A percentile compares a stretch with the other conserved stretches of the same genome.
Evolutionary conservation across 92 coral and sea anemone genomes (phyloP).

Genomic region (Epizoanthus ramosus): DNA sequence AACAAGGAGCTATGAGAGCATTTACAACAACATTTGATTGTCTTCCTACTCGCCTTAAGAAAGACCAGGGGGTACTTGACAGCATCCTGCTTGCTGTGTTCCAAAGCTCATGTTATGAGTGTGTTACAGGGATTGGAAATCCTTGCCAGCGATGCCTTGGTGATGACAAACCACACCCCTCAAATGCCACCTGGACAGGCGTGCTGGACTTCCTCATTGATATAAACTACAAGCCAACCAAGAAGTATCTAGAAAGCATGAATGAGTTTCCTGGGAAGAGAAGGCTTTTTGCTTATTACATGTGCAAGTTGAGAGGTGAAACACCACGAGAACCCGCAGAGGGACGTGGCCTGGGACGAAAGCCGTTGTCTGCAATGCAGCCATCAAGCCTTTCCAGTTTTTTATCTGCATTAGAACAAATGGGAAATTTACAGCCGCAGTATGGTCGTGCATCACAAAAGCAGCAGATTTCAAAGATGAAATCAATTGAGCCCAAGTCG

Average conservation of each 20-base stretch:
- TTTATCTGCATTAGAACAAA: slow-evolving; percentile 38
- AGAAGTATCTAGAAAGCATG: slow-evolving; percentile 55
- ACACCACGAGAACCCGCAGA: slow-evolving; percentile 39
- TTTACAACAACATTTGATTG: slow-evolving; percentile 63
- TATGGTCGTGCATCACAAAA: slow-evolving; percentile 17
- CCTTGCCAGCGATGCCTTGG: slow-evolving; percentile 68
- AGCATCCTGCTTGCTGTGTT: slow-evolving; percentile 69
- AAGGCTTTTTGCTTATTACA: slow-evolving; percentile 54
- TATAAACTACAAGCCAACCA: slow-evolving; percentile 58
- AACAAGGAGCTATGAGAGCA: slow-evolving; percentile 71
- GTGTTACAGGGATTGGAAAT: slow-evolving; percentile 71
- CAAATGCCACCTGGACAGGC: slow-evolving; percentile 72
- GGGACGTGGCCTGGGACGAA: slow-evolving; percentile 42
- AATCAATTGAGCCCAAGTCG: slow-evolving; percentile 41
- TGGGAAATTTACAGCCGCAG: slow-evolving; percentile 8
- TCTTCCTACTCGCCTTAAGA: slow-evolving; percentile 57
- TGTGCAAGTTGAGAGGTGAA: slow-evolving; percentile 47
- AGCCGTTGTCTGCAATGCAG: slow-evolving; percentile 40
- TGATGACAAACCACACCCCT: slow-evolving; percentile 60
- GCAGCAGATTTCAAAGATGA: slow-evolving; percentile 37
- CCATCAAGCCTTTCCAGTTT: slow-evolving; percentile 34
- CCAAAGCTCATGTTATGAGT: slow-evolving; percentile 73
- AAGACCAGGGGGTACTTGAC: slow-evolving; percentile 54
- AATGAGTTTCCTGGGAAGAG: slow-evolving; percentile 47
- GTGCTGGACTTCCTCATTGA: slow-evolving; percentile 64